Percentiles rank a stretch among this genome's conserved stretches.
phyloP scores from a whole-genome alignment of 2,888 invertebrate species.

The Drosophila maculinotata region DNA sequence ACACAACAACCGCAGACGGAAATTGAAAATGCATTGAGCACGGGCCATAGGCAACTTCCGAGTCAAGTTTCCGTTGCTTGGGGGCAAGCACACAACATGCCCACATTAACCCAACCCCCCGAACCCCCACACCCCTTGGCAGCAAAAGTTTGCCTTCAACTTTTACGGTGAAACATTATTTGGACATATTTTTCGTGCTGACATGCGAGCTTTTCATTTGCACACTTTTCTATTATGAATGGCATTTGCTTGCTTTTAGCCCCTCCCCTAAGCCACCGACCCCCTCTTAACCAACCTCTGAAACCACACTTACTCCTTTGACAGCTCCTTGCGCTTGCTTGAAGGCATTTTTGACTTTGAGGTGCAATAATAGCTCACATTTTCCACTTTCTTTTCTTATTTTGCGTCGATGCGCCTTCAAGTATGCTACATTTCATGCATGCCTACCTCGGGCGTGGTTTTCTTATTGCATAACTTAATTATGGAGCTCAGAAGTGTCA shows the following conservation, averaged over 20 bases:
- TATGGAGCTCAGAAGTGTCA: slow-evolving; percentile 1
- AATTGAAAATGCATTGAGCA: slow-evolving; percentile 63
- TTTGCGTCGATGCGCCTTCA: slow-evolving; percentile 15
- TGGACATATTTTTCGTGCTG: slow-evolving; percentile 40
- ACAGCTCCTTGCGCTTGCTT: not conserved
- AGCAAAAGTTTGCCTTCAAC: slow-evolving; percentile 12
- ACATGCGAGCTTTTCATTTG: slow-evolving; percentile 53
- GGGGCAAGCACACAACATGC: slow-evolving; percentile 4
- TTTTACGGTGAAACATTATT: slow-evolving; percentile 34
- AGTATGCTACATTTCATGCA: slow-evolving; percentile 41
- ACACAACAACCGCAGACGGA: slow-evolving; percentile 56
- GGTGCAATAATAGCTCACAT: slow-evolving; percentile 49
- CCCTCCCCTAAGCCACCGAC: not conserved
- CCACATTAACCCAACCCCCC: no score
- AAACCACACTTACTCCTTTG: no score
- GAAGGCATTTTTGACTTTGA: slow-evolving; percentile 45
- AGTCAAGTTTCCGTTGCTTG: slow-evolving; percentile 53
- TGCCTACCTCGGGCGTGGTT: slow-evolving; percentile 21
- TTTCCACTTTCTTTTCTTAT: slow-evolving; percentile 5
- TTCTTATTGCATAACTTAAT: slow-evolving; percentile 37
- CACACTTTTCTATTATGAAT: slow-evolving; percentile 36
- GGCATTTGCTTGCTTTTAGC: slow-evolving; percentile 6
- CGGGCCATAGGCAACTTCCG: slow-evolving; percentile 49
- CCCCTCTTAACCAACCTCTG: not conserved
- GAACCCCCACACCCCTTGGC: no score